Base-by-base conservation (phyloP, 2,113 vertebrate species). In the Actinemys pallida region DNA sequence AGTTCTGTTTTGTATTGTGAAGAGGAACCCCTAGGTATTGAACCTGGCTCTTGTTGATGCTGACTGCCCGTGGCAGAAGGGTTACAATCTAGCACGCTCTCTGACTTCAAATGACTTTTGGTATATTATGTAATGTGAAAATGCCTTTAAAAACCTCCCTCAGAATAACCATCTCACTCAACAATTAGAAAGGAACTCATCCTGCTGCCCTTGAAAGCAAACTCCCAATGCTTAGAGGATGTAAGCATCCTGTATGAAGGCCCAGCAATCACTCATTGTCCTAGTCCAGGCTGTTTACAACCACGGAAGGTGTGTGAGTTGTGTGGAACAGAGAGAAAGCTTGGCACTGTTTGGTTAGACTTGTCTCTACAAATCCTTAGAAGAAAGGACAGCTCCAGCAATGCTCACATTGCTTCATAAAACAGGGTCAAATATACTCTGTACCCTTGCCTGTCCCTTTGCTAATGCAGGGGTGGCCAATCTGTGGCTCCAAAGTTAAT, bases 121-220 rank as follows among this genome's bases (percentile, higher is more conserved):
- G 10, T 9, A 54, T 0, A 4, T 82, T 50, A 29, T 90, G 90
- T 76, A 81, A 29, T 31, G 42, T 8, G n/a, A 56, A 81, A 92
- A 81, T 53, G 6, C 4, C 4, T n/a, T 27, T 53, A 81, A 2
- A 42, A 1, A 4, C 10, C 35, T 82, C 49, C 52, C 27, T 86
- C 53, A 90, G 79, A 69, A 39, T 72, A 72, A 89, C 1, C 53
- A 84, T 56, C 4, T 5, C 50, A 50, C 31, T 72, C 47, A 49
- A 53, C 81, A 53, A 86, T 80, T 79, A 75, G 83, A 52, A 89
- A 62, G 81, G 54, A 89, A 62, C 7, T 3, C 83, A 8, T 90
- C 79, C 0, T 9, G 9, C 0, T 1, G 42, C 42, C 72, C 12
- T 42, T 76, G 42, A 69, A n/a, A 69, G 7, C 65, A 69, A 65